These are phyloP conservation scores for Callospermophilus lateralis DNA, from an alignment of 2,113 vertebrate species.

Conservation along the genomic window DNA sequence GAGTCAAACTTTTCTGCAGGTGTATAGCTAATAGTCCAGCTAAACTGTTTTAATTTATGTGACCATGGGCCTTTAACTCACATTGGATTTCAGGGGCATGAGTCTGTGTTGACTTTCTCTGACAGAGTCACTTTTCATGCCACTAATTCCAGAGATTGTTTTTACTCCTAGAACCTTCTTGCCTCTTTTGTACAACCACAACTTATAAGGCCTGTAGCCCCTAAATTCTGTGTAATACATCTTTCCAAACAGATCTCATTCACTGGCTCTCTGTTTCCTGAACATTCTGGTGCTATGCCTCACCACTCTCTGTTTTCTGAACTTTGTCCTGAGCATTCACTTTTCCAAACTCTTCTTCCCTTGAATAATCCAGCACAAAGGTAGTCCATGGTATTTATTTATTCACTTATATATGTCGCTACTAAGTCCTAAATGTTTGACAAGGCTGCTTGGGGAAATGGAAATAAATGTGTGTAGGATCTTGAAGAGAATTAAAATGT, in stretches of 20 bases:
- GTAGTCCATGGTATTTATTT: background rate
- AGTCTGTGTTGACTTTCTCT: background rate
- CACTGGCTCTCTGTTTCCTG: background rate
- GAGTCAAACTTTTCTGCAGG: background rate
- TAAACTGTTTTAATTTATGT: background rate
- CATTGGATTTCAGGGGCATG: background rate
- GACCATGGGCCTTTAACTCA: background rate
- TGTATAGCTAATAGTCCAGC: background rate
- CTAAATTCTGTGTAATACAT: background rate
- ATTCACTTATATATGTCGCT: background rate
- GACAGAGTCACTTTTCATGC: background rate
- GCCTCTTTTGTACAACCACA: background rate
- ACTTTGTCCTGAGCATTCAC: background rate
- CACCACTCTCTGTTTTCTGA: background rate
- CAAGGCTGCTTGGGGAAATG: background rate
- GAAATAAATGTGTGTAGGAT: background rate
- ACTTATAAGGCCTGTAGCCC: background rate
- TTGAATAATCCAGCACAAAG: background rate
- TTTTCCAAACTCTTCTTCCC: background rate
- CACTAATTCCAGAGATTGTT: background rate
- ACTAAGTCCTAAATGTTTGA: background rate
- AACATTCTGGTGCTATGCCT: background rate
- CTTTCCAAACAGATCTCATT: constrained; percentile 23
- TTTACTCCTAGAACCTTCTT: background rate
- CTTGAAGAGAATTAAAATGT: background rate